Evolutionary conservation across 2,888 invertebrate species (phyloP), one percentile per base, ranked within the genome.

Genomic region (Cyaniris semiargus): DNA sequence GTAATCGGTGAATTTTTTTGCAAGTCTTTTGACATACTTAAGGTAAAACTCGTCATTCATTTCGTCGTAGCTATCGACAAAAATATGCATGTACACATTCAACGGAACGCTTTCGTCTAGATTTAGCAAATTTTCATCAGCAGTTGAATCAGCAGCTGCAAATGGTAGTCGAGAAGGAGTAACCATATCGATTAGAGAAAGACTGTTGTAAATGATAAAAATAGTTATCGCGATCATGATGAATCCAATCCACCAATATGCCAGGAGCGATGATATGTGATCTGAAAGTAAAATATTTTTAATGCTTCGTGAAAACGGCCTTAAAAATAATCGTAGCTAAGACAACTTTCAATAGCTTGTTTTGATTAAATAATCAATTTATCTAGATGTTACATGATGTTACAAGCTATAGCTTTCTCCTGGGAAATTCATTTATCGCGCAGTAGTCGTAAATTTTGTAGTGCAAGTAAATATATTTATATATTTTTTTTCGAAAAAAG

Each of bases 181-280:
- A 76, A 87, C 80, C 58, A 88, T 84, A 75, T 77, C 72, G 21
- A 90, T 87, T 77, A 88, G 85, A 78, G 88, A 83, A 31, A 90
- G 79, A 77, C 85, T 87, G 78, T 90, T 93, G 80, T 93, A 93
- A 76, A 92, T 82, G n/a, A 93, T 81, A 56, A 93, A 89, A 23
- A 89, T 86, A 58, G 86, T 84, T 58, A 94, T 79, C 21, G 86
- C 87, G 76, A 93, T 86, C 90, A 93, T 92, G 58, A 86, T 89
- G 81, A 93, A 80, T 78, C 86, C 89, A 80, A 91, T 84, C 92
- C 92, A 93, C 90, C 89, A 91, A 80, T 89, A 91, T 5, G 84
- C 83, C 5, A 91, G 79, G 70, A 89, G 83, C 76, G 90, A 85
- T n/a, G 89, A 85, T 88, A 90, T 89, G 79, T 92, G 88, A 81